Base-by-base conservation (phyloP, 2,113 vertebrate genomes). In the Xiphorhynchus elegans region DNA sequence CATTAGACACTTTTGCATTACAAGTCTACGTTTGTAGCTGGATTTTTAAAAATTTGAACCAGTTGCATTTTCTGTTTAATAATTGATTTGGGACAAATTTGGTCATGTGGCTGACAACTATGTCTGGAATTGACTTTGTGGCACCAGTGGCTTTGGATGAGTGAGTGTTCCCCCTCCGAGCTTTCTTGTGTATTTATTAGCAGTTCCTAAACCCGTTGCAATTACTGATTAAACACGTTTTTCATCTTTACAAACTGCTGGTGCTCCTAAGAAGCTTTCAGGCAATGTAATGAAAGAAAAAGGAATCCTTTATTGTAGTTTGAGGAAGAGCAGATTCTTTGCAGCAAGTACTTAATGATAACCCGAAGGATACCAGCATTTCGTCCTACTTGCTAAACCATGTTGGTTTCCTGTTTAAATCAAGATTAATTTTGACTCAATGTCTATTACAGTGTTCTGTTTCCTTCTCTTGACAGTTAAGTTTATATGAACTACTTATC, bases 191-290 rank as follows among this genome's bases (percentile, higher is more conserved):
- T 95, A 79, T 96, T 97, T 97, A 95, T 97, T 96, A 97, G 87
- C 70, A 87, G 90, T 95, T 92, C 96, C 72, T 93, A 90, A 96
- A 97, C 92, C 73, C 79, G 64, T 81, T 97, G 86, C 92, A 94
- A 95, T 97, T 96, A 95, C 94, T 21, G 73, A 91, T 97, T 96
- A 96, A 97, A 89, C n/a, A 29, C 5, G 1, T 28, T 81, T 97
- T 97, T 97, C 75, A 94, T 86, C 94, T 94, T 91, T 95, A 96
- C 69, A 95, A 96, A 97, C 93, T 84, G 75, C 66, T 74, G 42
- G 76, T 94, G 63, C 79, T 96, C 68, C 96, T 93, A 97, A 96
- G 93, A 97, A 96, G 89, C 94, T 98, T 96, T 96, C 96, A 95
- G 92, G 92, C 86, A 79, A 50, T 87, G 82, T 94, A 95, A 90